A percentile compares a stretch with the other conserved stretches of the same genome.
Evolutionary conservation across 2,888 invertebrate species (phyloP).

Genomic region (Nephrotoma guestfalica): DNA sequence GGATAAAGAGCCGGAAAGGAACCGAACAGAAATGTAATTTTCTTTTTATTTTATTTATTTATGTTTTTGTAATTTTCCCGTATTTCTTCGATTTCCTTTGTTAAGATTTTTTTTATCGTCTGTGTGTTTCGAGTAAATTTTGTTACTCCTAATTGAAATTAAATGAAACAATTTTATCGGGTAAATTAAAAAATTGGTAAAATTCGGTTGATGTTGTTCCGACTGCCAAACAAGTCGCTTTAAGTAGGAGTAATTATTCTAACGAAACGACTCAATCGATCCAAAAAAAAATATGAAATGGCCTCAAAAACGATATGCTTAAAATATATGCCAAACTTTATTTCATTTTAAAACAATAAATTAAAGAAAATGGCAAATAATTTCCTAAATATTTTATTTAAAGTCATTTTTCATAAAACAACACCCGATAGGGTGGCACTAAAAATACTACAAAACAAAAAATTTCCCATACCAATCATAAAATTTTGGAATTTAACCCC

Average conservation of each 20-base stretch:
- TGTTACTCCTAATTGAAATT: not conserved
- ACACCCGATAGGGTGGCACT: not conserved
- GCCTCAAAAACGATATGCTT: not conserved
- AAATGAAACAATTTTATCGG: not conserved
- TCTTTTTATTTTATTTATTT: not conserved
- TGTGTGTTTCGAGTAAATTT: not conserved
- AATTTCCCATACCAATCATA: not conserved
- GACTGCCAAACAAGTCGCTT: not conserved
- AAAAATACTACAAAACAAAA: not conserved
- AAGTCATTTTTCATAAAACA: not conserved
- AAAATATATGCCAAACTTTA: not conserved
- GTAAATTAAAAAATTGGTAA: not conserved
- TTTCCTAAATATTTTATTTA: not conserved
- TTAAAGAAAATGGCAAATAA: not conserved
- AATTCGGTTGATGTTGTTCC: not conserved
- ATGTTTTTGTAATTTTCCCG: not conserved
- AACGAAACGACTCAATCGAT: not conserved
- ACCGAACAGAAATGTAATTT: not conserved
- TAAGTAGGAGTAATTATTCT: no score
- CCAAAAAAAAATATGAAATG: not conserved
- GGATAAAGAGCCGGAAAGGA: not conserved
- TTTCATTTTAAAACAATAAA: not conserved
- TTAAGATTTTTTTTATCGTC: not conserved
- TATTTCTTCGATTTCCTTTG: not conserved
- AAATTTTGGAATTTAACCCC: not conserved